Percentiles rank a stretch among this genome's conserved stretches.
These are phyloP conservation scores for Macropus fuliginosus DNA, from an alignment of 2,797 vertebrate genomes.

Conservation along the genomic window DNA sequence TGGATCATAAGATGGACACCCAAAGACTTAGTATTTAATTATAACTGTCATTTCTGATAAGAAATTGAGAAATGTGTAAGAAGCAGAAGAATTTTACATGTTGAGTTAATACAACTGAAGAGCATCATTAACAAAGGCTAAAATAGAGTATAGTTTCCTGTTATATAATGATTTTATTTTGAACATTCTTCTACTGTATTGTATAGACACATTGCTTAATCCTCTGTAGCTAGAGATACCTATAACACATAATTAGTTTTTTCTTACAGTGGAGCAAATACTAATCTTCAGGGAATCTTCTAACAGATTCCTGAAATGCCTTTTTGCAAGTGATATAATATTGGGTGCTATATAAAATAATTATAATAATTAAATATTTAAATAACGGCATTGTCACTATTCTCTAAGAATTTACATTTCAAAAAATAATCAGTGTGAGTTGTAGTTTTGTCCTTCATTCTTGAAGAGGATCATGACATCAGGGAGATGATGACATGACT, in stretches of 20 bases:
- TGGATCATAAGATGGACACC: background rate
- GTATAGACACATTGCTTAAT: background rate
- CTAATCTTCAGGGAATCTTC: background rate
- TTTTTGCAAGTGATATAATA: background rate
- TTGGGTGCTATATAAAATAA: background rate
- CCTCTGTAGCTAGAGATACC: background rate
- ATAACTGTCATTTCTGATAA: background rate
- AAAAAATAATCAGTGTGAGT: background rate
- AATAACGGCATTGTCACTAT: background rate
- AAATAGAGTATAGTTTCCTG: background rate
- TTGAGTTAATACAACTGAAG: background rate
- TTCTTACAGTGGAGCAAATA: background rate
- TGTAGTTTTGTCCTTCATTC: too few relatives aligned
- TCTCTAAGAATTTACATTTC: background rate
- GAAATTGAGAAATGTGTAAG: background rate
- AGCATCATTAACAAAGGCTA: background rate
- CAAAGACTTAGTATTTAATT: background rate
- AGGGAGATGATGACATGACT: too few relatives aligned
- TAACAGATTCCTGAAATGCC: background rate
- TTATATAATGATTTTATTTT: background rate
- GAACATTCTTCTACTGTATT: background rate
- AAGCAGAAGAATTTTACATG: background rate
- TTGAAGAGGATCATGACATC: too few relatives aligned
- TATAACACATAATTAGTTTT: background rate
- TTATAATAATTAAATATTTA: too few relatives aligned